Evolutionary conservation across 2,888 invertebrate genomes (phyloP), one percentile per base, ranked within the genome.

Genomic region (Sesia apiformis): DNA sequence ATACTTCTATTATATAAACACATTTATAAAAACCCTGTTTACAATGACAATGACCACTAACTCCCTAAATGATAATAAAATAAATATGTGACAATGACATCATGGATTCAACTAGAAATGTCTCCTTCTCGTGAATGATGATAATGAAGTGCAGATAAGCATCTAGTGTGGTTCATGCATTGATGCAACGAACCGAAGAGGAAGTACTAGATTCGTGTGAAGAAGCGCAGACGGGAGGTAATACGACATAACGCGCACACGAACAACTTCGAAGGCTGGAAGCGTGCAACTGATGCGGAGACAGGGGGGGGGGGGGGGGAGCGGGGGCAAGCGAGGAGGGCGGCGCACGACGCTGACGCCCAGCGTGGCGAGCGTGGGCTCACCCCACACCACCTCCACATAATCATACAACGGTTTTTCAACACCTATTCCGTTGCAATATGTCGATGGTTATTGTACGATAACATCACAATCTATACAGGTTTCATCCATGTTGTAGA

Each of bases 111-210:
- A 46, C 46, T 46, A 46, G 46, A 46, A 23, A 46, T 46, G 46
- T 46, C 23, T 46, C 46, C 46, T 66, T 58, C 58, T 60, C 56
- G 73, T 75, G 72, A 75, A 65, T 70, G 67, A 74, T 78, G 77
- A 70, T 70, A 76, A 77, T 68, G 63, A 69, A 84, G 87, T 86
- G 87, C 81, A 70, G 69, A 53, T 65, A 88, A 88, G 88, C 88
- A 70, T 83, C 87, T 88, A 89, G 75, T 73, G 84, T 87, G 88
- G 88, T 81, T 74, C 88, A 88, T 89, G 88, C 88, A 83, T 81
- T 69, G 72, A 77, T 81, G 87, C 87, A 84, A 89, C 88, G 88
- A 88, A 89, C 88, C 88, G 78, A 81, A 70, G 69, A 74, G 72
- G 78, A 72, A 77, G 83, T 71, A 76, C 79, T 74, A 79, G 71